Evolutionary conservation across 1,140 invertebrate species (phyloP).

Genomic region (Agrypnia vestita): DNA sequence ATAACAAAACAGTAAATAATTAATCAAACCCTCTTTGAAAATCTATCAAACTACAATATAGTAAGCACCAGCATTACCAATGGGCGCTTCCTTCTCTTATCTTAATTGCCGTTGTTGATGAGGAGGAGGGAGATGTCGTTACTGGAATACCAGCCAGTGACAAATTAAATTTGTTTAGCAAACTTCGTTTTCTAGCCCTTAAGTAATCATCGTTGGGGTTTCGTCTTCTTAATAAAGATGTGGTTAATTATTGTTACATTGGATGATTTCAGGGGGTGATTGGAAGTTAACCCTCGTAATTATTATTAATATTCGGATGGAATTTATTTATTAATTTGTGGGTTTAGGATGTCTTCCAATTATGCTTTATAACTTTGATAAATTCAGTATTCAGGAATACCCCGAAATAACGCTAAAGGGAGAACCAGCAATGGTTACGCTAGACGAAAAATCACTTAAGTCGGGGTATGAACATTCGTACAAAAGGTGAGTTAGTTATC

Average conservation of each 20-base stretch:
- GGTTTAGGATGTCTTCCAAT: too few relatives aligned
- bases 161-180: constrained; percentile 30
- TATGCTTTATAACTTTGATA: too few relatives aligned
- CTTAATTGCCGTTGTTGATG: constrained; percentile 42
- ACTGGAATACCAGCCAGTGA: constrained; percentile 13
- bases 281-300: background rate
- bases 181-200: constrained; percentile 16
- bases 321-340: too few relatives aligned
- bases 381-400: too few relatives aligned
- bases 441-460: too few relatives aligned
- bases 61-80: background rate
- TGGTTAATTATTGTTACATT: background rate
- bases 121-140: constrained; percentile 32
- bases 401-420: too few relatives aligned
- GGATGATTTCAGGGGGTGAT: background rate
- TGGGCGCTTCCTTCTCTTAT: constrained; percentile 33
- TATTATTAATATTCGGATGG: background rate
- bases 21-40: too few relatives aligned
- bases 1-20: too few relatives aligned
- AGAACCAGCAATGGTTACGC: too few relatives aligned
- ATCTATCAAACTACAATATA: background rate
- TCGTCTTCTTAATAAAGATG: constrained; percentile 10
- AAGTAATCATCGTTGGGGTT: constrained; percentile 14
- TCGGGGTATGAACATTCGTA: too few relatives aligned
- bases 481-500: too few relatives aligned